Base-by-base conservation (phyloP, 2,888 invertebrate species). In the Hetaerina titia region DNA sequence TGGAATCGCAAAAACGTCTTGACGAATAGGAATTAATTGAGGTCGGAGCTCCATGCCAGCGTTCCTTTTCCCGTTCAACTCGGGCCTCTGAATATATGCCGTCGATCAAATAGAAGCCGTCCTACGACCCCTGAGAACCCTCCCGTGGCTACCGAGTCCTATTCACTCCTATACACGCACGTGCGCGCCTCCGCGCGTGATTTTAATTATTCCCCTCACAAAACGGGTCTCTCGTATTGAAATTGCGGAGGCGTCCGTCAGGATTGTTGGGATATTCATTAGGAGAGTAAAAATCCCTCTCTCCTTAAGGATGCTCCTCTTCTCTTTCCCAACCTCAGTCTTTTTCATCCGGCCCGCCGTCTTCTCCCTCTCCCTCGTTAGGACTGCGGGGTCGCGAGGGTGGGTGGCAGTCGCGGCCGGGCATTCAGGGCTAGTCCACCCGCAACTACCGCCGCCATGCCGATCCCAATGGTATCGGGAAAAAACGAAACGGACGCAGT, bases 201-300 rank as follows among this genome's bases (percentile, higher is more conserved):
- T 81, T 81, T 81, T 81, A 81, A 81, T 81, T 81, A 81, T 81
- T 81, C 81, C 31, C 81, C 25, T 13, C 11, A 81, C 31, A 81
- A 81, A 45, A 25, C 13, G 31, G 31, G 13, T 17, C 17, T 22
- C 19, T 13, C 81, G 25, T 9, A 9, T 81, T 81, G 25, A 15
- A 81, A 22, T 31, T 81, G 81, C 25, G n/a, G 13, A 31, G 31
- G 15, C 81, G 81, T 81, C 11, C 81, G 81, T 81, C 81, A 31
- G 31, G 11, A 15, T 11, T 31, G 25, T 1, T 1, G 31, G 81
- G 81, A 81, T 11, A 31, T 81, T 81, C 81, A 31, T 81, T 31
- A 81, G 31, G 31, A 31, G 25, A 31, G 13, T 81, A 31, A 11
- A 22, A 81, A 56, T 74, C 74, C 57, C 92, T 22, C 31, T 90